Evolutionary conservation across 2,113 vertebrate species (phyloP).

Genomic region (Atrichornis clamosus): DNA sequence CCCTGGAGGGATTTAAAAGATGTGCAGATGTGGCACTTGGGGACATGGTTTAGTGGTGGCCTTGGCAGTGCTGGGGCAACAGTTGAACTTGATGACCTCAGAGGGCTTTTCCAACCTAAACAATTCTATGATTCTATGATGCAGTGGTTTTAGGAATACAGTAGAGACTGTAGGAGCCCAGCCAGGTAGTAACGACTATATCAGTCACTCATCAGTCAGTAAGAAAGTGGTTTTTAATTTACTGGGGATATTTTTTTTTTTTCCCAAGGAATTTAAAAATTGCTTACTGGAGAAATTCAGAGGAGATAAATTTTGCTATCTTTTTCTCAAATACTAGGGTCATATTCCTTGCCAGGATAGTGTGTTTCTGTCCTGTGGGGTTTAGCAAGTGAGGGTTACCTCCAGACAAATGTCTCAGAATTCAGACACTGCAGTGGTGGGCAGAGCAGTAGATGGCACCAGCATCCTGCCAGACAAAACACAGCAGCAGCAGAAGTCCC

Average conservation of each 20-base stretch:
- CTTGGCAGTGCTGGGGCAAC: not conserved
- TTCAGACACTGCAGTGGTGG: accelerated
- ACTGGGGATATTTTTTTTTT: not conserved
- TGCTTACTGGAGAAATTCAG: not conserved
- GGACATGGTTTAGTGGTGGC: not conserved
- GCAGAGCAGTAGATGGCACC: conserved; percentile 55
- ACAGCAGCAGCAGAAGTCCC: not conserved
- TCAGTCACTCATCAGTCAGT: too few relatives aligned
- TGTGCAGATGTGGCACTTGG: not conserved
- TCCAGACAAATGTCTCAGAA: not conserved
- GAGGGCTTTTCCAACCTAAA: not conserved
- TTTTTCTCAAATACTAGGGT: not conserved
- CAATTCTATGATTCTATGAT: not conserved
- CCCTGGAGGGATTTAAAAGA: not conserved
- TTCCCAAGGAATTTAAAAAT: not conserved
- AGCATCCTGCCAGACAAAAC: not conserved
- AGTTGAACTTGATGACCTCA: not conserved
- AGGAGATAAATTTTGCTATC: not conserved
- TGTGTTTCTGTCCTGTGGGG: not conserved
- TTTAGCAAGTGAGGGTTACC: not conserved
- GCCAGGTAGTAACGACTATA: accelerated
- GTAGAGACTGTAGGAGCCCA: not conserved
- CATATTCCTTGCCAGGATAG: not conserved
- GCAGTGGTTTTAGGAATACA: accelerated
- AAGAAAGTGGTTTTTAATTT: accelerated